phyloP scores from a whole-genome alignment of 1,140 invertebrate genomes.

The Bombus confusus region DNA sequence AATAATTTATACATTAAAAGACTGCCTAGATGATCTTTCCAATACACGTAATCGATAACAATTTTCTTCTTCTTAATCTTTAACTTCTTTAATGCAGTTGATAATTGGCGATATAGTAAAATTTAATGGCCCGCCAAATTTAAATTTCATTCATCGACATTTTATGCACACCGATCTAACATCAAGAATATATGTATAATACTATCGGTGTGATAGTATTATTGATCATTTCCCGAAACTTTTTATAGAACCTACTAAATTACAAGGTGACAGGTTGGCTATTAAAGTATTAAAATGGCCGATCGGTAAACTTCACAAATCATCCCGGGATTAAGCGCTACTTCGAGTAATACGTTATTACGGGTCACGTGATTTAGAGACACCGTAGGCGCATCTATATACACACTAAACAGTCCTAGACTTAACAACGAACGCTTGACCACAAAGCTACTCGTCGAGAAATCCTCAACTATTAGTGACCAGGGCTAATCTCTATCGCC shows the following conservation, averaged over 20 bases:
- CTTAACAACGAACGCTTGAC: not conserved
- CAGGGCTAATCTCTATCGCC: not conserved
- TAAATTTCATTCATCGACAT: too few relatives aligned
- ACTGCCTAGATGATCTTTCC: too few relatives aligned
- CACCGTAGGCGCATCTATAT: not conserved
- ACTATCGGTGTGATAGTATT: not conserved
- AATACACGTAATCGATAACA: too few relatives aligned
- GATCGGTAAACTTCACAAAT: constrained; percentile 6
- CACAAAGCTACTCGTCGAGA: not conserved
- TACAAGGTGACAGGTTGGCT: not conserved
- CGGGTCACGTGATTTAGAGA: constrained; percentile 9
- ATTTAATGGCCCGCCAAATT: too few relatives aligned
- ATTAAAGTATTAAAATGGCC: not conserved
- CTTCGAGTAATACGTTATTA: constrained; percentile 1
- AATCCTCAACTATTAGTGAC: constrained; percentile 22
- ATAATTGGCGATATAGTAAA: too few relatives aligned
- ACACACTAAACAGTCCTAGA: constrained; percentile 1
- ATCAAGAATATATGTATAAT: not conserved
- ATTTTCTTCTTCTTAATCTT: too few relatives aligned
- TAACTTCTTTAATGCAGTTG: too few relatives aligned
- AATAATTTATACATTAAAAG: too few relatives aligned
- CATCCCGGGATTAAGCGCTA: constrained; percentile 12
- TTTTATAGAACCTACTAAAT: not conserved
- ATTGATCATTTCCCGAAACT: too few relatives aligned
- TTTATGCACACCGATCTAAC: too few relatives aligned